Percentiles rank a stretch among this genome's conserved stretches.
Evolutionary conservation across 35 echinoderm and acorn worm species (phyloP).

Genomic region (Apostichopus japonicus): DNA sequence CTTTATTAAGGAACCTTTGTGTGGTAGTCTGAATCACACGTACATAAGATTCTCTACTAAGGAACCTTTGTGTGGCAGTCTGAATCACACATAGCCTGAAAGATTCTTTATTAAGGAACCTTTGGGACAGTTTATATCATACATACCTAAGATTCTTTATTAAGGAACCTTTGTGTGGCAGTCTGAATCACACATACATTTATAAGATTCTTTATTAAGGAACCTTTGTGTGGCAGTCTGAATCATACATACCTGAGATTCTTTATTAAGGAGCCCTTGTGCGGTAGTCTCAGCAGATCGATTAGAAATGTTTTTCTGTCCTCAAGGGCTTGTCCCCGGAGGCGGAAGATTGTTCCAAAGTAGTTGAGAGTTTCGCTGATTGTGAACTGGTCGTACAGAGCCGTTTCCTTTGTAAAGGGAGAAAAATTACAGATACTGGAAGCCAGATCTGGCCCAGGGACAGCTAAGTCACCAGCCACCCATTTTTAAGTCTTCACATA

Average conservation of each 20-base stretch:
- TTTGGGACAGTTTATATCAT: too few species aligned
- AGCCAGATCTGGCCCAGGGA: too few species aligned
- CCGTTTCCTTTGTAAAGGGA: conserved; percentile 78
- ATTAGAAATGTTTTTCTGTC: conserved; percentile 74
- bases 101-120: too few species aligned
- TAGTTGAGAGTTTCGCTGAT: conserved; percentile 92
- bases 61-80: too few species aligned
- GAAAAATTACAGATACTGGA: neutral
- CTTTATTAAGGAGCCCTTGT: conserved; percentile 53
- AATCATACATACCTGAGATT: conserved; percentile 76
- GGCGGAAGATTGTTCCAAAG: conserved; percentile 80
- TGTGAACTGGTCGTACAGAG: conserved; percentile 89
- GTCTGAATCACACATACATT: too few species aligned
- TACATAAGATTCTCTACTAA: too few species aligned
- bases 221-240: neutral
- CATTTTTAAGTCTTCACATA: too few species aligned
- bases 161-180: too few species aligned
- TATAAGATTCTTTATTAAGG: neutral
- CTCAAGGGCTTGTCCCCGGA: conserved; percentile 55
- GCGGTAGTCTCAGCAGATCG: conserved; percentile 72
- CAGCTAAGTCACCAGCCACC: too few species aligned
- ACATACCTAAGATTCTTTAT: too few species aligned
- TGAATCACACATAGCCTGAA: too few species aligned
- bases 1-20: neutral
- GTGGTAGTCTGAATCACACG: neutral